phyloP scores from a whole-genome alignment of 2,888 invertebrate species.

The Prosopocoilus inquinatus region DNA sequence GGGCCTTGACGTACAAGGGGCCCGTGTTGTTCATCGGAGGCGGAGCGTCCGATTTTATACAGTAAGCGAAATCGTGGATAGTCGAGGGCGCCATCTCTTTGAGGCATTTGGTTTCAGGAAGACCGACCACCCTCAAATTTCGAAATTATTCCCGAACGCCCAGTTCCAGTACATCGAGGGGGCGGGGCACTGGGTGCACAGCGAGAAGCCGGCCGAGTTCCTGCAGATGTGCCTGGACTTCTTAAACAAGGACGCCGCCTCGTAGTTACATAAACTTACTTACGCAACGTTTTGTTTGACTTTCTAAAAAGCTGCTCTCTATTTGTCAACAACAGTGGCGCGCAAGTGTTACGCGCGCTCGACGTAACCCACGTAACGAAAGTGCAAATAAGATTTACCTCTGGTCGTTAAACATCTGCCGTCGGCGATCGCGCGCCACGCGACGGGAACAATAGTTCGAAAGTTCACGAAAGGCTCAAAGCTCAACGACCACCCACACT shows the following conservation, averaged over 20 bases:
- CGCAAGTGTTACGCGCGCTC: too few species aligned
- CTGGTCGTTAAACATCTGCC: too few species aligned
- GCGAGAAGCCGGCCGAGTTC: conserved; percentile 83
- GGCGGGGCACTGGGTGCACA: conserved; percentile 93
- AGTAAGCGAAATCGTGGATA: conserved; percentile 51
- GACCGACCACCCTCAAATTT: conserved; percentile 62
- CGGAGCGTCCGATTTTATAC: conserved; percentile 76
- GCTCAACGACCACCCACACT: too few species aligned
- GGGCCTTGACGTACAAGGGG: conserved; percentile 48
- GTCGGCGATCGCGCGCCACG: too few species aligned
- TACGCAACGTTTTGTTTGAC: too few species aligned
- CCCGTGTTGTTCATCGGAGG: conserved; percentile 85
- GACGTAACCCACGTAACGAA: too few species aligned
- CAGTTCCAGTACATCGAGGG: conserved; percentile 69
- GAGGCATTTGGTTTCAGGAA: conserved; percentile 39
- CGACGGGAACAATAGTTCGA: too few species aligned
- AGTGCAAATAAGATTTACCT: too few species aligned
- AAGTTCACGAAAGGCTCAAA: too few species aligned
- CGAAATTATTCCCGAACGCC: conserved; percentile 70
- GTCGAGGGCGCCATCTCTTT: neutral
- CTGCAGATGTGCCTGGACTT: conserved; percentile 64
- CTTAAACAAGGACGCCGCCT: conserved; percentile 48
- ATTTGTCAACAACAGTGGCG: too few species aligned
- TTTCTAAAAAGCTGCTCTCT: too few species aligned
- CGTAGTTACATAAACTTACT: neutral